Base-by-base conservation (phyloP, 2,797 vertebrate species). In the Sebastes taczanowskii region DNA sequence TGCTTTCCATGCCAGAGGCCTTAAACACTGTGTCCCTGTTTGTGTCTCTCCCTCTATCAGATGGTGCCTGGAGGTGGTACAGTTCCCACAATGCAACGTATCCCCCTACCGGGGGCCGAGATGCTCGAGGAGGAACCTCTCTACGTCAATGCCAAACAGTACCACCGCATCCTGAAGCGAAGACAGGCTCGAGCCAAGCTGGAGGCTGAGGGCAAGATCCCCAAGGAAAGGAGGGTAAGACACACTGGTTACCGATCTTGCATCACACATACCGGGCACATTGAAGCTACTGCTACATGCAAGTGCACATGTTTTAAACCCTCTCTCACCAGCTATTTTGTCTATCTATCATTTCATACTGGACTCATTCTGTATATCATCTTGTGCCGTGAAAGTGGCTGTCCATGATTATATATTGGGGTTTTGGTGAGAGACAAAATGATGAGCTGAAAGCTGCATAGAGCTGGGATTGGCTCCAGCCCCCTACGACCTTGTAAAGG, bases 61-160 rank as follows among this genome's bases (percentile, higher is more conserved):
- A 99, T 99, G 98, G 97, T 99, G 20, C 98, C 98, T 11, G 98
- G 98, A 49, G 95, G 97, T 69, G 96, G 97, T 2, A 94, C 97
- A 0, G 97, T 99, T 63, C 97, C 97, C 74, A 96, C 98, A 67
- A 97, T 99, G 94, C 98, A 99, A 86, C 96, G 99, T 76, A 99
- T 99, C 83, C 98, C 98, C 30, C 80, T 99, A 65, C 99, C 98
- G 49, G 98, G 98, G 27, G 97, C 99, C 7, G 98, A 99, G 86
- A 98, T 99, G 98, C 96, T 99, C 0, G 98, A 99, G 16, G 98
- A 99, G 82, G 99, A 99, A 90, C 98, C 98, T 20, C 95, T 99
- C 1, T 99, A 96, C 16, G 96, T 96, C 80, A 96, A 96, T 3
- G 95, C 96, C 58, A 96, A 96, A 89, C 96, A 96, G 89, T 96